These are phyloP conservation scores for Willowsia nigromaculata DNA, from an alignment of 2,888 invertebrate species.

Conservation along the genomic window DNA sequence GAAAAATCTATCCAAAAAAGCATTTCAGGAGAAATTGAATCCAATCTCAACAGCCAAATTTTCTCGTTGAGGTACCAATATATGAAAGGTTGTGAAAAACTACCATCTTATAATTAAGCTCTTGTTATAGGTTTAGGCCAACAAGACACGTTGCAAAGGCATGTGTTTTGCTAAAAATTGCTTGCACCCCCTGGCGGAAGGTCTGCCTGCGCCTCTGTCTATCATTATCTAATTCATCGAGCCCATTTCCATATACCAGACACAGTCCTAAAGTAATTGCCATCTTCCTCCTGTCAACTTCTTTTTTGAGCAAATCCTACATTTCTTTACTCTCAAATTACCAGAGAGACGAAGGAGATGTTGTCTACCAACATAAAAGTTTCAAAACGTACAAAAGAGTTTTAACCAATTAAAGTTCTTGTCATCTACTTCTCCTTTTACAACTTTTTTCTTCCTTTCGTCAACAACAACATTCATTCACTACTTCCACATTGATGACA, in stretches of 20 bases:
- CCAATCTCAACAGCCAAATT: too few relatives aligned
- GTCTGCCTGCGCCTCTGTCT: too few relatives aligned
- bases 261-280: constrained; percentile 9
- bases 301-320: constrained; percentile 30
- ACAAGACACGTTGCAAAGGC: too few relatives aligned
- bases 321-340: background rate
- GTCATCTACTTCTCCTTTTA: constrained; percentile 44
- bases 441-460: constrained; percentile 49
- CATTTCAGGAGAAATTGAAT: too few relatives aligned
- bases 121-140: too few relatives aligned
- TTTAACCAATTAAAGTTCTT: constrained; percentile 46
- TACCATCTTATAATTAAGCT: too few relatives aligned
- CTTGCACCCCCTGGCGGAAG: too few relatives aligned
- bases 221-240: too few relatives aligned
- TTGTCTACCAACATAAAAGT: background rate
- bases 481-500: constrained; percentile 26
- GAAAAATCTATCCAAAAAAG: too few relatives aligned
- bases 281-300: constrained; percentile 21
- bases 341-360: background rate
- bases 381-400: background rate
- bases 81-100: too few relatives aligned
- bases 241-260: background rate
- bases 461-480: constrained; percentile 43
- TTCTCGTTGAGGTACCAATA: too few relatives aligned
- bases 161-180: too few relatives aligned